Conservation (phyloP, 2,113 vertebrate species). For the Brachionichthys hirsutus region DNA sequence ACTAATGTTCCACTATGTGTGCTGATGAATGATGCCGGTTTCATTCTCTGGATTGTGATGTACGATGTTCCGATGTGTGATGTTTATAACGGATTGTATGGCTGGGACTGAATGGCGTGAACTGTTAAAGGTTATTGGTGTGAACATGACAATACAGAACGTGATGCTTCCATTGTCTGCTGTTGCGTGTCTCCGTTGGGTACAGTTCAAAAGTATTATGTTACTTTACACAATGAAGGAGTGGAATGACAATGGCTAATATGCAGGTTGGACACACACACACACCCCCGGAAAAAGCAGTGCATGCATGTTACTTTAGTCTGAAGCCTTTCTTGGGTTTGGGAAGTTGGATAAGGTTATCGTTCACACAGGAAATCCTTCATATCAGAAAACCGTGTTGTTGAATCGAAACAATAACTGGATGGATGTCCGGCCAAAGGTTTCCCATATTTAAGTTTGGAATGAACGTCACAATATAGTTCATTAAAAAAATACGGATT, state of each 20-base stretch:
- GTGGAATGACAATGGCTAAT: neutral
- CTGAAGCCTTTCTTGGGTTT: too few relatives aligned
- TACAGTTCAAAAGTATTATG: neutral
- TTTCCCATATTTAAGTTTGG: too few relatives aligned
- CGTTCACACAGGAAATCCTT: too few relatives aligned
- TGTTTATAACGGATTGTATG: slow-evolving; percentile 60
- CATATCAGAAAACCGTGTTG: too few relatives aligned
- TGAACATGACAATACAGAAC: slow-evolving; percentile 73
- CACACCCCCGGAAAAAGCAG: too few relatives aligned
- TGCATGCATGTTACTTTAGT: too few relatives aligned
- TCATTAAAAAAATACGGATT: too few relatives aligned
- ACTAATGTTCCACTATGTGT: slow-evolving; percentile 65
- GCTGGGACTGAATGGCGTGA: slow-evolving; percentile 67
- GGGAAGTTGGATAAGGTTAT: too few relatives aligned
- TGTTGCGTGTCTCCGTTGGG: slow-evolving; percentile 32
- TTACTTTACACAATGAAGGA: neutral
- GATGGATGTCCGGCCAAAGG: too few relatives aligned
- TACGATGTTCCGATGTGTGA: slow-evolving; percentile 49
- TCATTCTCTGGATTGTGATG: slow-evolving; percentile 46
- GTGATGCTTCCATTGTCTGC: slow-evolving; percentile 56
- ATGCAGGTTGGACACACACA: neutral
- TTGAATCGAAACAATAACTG: too few relatives aligned
- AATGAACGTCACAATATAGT: too few relatives aligned
- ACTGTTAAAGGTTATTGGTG: slow-evolving; percentile 67
- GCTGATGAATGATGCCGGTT: slow-evolving; percentile 62